phyloP scores from a whole-genome alignment of 2,797 vertebrate species.

The Anguilla pacifica region DNA sequence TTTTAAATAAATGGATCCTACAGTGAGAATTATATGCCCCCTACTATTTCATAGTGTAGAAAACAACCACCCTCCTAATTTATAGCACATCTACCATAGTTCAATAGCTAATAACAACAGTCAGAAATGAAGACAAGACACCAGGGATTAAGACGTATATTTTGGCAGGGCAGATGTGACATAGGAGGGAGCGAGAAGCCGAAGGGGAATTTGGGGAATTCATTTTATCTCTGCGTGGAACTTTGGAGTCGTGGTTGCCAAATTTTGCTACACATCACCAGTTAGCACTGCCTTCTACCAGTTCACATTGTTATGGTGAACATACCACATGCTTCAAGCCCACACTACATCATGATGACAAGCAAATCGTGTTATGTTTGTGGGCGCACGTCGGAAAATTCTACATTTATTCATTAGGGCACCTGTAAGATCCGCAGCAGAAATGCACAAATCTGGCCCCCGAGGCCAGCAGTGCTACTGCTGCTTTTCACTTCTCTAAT shows the following conservation, averaged over 20 bases:
- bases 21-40: background rate
- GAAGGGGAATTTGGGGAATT: background rate
- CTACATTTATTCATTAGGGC: background rate
- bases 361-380: background rate
- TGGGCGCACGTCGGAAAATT: background rate
- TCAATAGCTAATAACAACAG: background rate
- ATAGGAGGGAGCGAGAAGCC: background rate
- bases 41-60: background rate
- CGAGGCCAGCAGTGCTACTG: background rate
- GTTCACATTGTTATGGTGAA: background rate
- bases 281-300: background rate
- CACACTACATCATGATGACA: background rate
- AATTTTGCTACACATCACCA: background rate
- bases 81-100: background rate
- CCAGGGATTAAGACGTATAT: background rate
- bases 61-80: background rate
- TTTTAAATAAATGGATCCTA: background rate
- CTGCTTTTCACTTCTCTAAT: background rate
- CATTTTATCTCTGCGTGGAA: background rate
- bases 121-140: background rate
- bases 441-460: background rate
- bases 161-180: background rate
- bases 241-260: background rate
- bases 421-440: background rate
- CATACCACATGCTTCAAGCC: background rate